Conservation (phyloP, 2,113 vertebrate species). For the Gracilinanus agilis region DNA sequence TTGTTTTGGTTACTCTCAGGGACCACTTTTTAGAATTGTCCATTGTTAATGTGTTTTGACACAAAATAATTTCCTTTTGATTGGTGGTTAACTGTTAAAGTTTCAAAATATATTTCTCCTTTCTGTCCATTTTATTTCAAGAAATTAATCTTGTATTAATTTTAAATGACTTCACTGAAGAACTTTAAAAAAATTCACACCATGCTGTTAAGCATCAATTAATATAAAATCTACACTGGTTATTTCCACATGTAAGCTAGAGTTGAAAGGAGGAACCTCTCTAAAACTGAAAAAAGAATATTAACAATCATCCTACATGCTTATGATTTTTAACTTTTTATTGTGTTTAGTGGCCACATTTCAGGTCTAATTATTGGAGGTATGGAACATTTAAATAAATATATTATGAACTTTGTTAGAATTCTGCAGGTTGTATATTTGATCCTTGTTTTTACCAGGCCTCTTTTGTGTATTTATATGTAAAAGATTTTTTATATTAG, state of each 20-base stretch:
- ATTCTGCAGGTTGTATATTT: neutral
- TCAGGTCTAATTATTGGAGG: neutral
- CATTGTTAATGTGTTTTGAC: neutral
- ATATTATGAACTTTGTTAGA: neutral
- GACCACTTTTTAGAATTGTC: neutral
- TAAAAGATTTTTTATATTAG: neutral
- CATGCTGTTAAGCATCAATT: neutral
- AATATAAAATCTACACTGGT: neutral
- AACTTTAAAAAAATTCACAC: conserved; percentile 19
- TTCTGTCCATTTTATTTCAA: conserved; percentile 36
- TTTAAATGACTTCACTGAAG: conserved; percentile 34
- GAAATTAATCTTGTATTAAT: neutral
- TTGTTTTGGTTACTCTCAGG: neutral
- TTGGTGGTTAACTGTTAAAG: conserved; percentile 21
- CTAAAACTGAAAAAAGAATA: conserved; percentile 20
- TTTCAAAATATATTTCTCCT: conserved; percentile 19
- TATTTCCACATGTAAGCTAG: neutral
- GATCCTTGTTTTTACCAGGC: neutral
- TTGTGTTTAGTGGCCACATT: neutral
- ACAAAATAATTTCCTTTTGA: neutral
- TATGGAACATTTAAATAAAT: neutral
- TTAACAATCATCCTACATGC: neutral
- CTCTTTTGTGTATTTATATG: neutral
- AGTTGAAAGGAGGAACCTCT: conserved; percentile 1
- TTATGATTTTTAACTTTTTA: conserved; percentile 15